Conservation (phyloP, 2,888 invertebrate genomes). For the Dioctria rufipes region DNA sequence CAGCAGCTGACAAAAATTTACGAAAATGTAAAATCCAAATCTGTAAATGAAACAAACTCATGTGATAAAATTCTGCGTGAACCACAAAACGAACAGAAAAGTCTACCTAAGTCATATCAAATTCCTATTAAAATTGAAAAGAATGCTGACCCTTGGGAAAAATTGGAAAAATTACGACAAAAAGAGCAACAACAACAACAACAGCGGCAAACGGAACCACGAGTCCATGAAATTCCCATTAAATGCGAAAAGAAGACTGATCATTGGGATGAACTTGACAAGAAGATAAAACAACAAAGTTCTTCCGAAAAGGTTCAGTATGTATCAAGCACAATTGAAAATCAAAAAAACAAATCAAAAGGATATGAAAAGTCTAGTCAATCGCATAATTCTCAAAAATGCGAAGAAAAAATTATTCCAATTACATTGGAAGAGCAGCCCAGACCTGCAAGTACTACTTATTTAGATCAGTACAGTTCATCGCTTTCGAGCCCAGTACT, state of each 20-base stretch:
- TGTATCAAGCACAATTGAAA: conserved; percentile 2
- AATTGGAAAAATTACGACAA: conserved; percentile 2
- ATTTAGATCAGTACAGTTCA: conserved; percentile 14
- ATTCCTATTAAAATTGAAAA: conserved; percentile 17
- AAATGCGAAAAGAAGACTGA: conserved; percentile 32
- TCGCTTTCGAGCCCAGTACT: background rate
- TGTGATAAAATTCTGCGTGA: background rate
- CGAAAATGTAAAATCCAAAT: conserved; percentile 6
- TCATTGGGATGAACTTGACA: background rate
- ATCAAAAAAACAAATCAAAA: background rate
- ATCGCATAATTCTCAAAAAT: background rate
- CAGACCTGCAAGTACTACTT: conserved; percentile 26
- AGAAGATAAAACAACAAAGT: background rate
- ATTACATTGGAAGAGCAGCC: conserved; percentile 1
- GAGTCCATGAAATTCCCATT: conserved; percentile 26
- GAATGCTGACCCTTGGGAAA: too few relatives aligned
- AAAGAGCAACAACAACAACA: background rate
- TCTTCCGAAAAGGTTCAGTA: background rate
- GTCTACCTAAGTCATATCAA: background rate
- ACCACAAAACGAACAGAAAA: background rate
- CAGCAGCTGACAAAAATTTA: conserved; percentile 17
- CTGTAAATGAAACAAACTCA: background rate
- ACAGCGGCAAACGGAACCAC: conserved; percentile 6
- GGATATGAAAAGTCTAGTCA: background rate
- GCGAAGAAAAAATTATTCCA: conserved; percentile 27